These are phyloP conservation scores for Archaeoteleia sp. DNA, from an alignment of 2,888 invertebrate genomes.

Conservation along the genomic window DNA sequence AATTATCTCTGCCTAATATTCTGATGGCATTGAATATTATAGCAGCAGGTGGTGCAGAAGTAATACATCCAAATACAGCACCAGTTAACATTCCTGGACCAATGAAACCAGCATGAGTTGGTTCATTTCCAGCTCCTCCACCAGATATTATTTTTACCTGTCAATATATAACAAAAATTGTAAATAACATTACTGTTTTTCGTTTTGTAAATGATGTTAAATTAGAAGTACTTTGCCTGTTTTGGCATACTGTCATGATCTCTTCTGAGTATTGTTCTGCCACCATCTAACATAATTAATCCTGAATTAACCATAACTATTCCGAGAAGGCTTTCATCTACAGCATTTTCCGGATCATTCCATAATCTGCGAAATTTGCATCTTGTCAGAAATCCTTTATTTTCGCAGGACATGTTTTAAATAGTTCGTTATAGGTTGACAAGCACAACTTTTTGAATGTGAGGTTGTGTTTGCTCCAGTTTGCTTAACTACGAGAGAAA, in stretches of 20 bases:
- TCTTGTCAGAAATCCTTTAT: slow-evolving; percentile 1
- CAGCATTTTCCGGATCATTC: slow-evolving; percentile 76
- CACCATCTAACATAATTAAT: slow-evolving; percentile 63
- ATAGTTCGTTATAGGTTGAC: slow-evolving; percentile 6
- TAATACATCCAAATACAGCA: slow-evolving; percentile 76
- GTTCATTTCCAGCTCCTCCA: slow-evolving; percentile 87
- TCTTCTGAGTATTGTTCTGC: slow-evolving; percentile 55
- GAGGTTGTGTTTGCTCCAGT: no score
- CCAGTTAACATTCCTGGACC: slow-evolving; percentile 87
- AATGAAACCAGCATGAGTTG: slow-evolving; percentile 80
- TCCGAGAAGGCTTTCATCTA: slow-evolving; percentile 78
- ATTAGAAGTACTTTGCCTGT: slow-evolving; percentile 19
- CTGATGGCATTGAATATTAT: slow-evolving; percentile 55
- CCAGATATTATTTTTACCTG: slow-evolving; percentile 81
- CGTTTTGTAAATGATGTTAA: neutral
- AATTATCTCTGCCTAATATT: slow-evolving; percentile 49
- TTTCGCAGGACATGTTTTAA: slow-evolving; percentile 23
- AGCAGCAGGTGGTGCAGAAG: slow-evolving; percentile 53
- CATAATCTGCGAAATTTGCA: slow-evolving; percentile 37
- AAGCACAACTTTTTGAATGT: no score
- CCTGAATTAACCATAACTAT: slow-evolving; percentile 76
- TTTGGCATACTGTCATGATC: slow-evolving; percentile 49
- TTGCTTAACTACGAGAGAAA: no score
- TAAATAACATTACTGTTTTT: neutral
- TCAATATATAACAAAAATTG: slow-evolving; percentile 32